These are phyloP conservation scores for Xestia xanthographa DNA, from an alignment of 2,888 invertebrate genomes.

Conservation along the genomic window DNA sequence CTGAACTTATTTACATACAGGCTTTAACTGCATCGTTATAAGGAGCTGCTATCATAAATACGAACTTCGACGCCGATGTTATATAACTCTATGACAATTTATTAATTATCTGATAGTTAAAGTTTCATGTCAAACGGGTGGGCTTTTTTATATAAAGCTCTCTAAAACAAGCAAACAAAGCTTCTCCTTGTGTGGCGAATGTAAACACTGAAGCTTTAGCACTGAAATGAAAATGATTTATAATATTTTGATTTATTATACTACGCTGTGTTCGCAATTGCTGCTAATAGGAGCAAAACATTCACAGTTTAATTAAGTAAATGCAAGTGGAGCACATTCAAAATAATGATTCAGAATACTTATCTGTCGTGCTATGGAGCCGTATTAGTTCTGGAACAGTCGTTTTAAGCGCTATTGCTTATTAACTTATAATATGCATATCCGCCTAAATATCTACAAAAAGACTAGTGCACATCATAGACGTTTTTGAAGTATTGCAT, in stretches of 20 bases:
- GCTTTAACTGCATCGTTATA: conserved; percentile 61
- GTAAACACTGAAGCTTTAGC: conserved; percentile 30
- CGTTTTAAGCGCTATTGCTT: background rate
- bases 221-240: conserved; percentile 39
- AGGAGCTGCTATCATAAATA: conserved; percentile 40
- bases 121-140: conserved; percentile 14
- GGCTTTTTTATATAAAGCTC: conserved; percentile 30
- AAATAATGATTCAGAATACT: background rate
- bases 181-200: conserved; percentile 40
- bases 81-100: conserved; percentile 9
- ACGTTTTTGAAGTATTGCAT: background rate
- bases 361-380: background rate
- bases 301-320: conserved; percentile 15
- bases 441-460: background rate
- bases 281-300: conserved; percentile 21
- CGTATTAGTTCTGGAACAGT: background rate
- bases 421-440: background rate
- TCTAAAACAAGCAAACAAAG: conserved; percentile 38
- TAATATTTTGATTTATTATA: conserved; percentile 40
- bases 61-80: conserved; percentile 7
- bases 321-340: background rate
- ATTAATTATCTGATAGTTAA: conserved; percentile 24
- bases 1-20: conserved; percentile 71
- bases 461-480: background rate
- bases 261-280: conserved; percentile 1